These are phyloP conservation scores for Asarcornis scutulata DNA, from an alignment of 2,113 vertebrate genomes.

Conservation along the genomic window DNA sequence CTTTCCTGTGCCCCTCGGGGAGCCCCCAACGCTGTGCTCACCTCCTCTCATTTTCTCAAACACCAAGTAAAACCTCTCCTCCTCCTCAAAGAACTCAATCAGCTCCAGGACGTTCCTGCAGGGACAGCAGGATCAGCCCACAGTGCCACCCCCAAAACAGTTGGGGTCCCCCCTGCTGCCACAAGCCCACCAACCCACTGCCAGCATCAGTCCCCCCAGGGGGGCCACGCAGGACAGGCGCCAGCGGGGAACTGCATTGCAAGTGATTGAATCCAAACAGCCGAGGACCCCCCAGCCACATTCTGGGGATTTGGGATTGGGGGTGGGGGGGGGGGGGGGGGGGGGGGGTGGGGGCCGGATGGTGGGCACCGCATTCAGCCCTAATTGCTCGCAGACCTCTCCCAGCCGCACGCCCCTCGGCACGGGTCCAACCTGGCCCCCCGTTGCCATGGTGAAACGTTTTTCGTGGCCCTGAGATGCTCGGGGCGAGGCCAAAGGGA, in stretches of 20 bases:
- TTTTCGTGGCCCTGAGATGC: fast-evolving
- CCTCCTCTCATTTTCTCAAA: conserved; percentile 98
- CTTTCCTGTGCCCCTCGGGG: fast-evolving
- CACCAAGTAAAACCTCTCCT: conserved; percentile 97
- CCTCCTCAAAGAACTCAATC: conserved; percentile 98
- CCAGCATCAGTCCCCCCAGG: not conserved
- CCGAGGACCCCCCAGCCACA: not conserved
- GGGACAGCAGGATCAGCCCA: not conserved
- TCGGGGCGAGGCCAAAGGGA: not conserved
- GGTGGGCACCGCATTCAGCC: fast-evolving
- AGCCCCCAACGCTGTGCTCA: not conserved
- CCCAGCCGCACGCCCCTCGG: not conserved
- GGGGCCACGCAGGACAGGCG: fast-evolving
- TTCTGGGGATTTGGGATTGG: not conserved
- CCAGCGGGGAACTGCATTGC: not conserved
- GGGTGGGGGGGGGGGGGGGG: too few species aligned
- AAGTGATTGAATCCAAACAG: conserved; percentile 10
- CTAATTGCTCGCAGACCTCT: conserved; percentile 36
- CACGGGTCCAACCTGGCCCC: not conserved
- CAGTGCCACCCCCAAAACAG: not conserved
- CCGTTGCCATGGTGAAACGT: fast-evolving
- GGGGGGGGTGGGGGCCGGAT: too few species aligned
- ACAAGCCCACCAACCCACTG: too few species aligned
- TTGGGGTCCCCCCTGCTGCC: fast-evolving
- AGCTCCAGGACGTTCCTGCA: conserved; percentile 94